A percentile compares a stretch with the other conserved stretches of the same genome.
phyloP scores from a whole-genome alignment of 1,140 invertebrate species.

The Mylabris phalerata region DNA sequence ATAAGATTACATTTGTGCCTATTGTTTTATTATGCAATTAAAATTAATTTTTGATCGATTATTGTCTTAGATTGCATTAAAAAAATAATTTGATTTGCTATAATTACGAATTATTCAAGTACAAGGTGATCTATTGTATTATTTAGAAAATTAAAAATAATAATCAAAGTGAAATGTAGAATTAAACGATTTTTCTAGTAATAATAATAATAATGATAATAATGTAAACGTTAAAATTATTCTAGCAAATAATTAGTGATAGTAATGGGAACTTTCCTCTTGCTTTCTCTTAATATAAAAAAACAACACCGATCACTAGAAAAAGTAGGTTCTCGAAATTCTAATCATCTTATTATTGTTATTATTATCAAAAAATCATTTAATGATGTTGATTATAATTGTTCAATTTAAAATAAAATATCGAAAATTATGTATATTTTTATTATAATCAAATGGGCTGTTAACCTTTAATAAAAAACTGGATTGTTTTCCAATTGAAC shows the following conservation, averaged over 20 bases:
- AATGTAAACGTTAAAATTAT: slow-evolving; percentile 15
- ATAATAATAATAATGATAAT: slow-evolving; percentile 1
- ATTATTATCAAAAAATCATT: slow-evolving; percentile 3
- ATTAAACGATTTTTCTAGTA: too few species aligned
- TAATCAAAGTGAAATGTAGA: too few species aligned
- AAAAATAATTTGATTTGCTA: too few species aligned
- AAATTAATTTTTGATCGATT: neutral
- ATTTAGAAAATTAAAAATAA: too few species aligned
- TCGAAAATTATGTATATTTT: neutral
- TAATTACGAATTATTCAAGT: too few species aligned
- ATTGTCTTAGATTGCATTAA: too few species aligned
- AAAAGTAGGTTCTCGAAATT: slow-evolving; percentile 13
- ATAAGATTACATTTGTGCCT: slow-evolving; percentile 5
- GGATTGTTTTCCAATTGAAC: neutral
- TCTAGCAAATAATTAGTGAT: slow-evolving; percentile 17
- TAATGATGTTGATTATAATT: neutral
- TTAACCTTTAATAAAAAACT: slow-evolving; percentile 3
- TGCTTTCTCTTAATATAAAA: slow-evolving; percentile 14
- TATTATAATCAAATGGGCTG: neutral
- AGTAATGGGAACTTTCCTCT: slow-evolving; percentile 17
- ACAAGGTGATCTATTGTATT: too few species aligned
- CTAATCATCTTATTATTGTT: too few species aligned
- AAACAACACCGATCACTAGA: slow-evolving; percentile 10
- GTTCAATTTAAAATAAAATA: neutral
- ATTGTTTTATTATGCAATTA: slow-evolving; percentile 13